A percentile compares a stretch with the other conserved stretches of the same genome.
phyloP scores from a whole-genome alignment of 2,113 vertebrate species.

The Cranoglanis bouderius region DNA sequence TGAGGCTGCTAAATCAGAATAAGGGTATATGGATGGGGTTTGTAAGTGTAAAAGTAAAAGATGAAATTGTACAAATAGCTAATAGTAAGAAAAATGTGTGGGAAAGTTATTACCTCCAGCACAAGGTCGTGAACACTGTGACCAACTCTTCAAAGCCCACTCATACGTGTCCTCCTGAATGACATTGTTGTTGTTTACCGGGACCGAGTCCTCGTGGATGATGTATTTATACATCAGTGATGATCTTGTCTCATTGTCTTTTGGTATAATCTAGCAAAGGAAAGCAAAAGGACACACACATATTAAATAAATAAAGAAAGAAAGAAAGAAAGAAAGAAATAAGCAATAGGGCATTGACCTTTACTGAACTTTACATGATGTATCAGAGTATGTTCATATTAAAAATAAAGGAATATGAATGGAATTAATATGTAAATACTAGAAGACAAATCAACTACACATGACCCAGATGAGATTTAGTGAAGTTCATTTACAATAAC shows the following conservation, averaged over 20 bases:
- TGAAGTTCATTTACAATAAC: conserved; percentile 26
- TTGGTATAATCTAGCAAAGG: conserved; percentile 83
- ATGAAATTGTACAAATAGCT: neutral
- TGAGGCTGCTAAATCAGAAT: neutral
- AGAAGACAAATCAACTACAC: conserved; percentile 27
- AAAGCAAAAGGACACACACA: neutral
- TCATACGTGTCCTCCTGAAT: conserved; percentile 92
- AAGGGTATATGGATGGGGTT: neutral
- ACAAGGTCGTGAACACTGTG: conserved; percentile 90
- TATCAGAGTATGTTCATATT: conserved; percentile 23
- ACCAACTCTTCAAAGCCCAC: conserved; percentile 98
- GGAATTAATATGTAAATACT: neutral
- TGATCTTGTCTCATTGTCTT: conserved; percentile 88
- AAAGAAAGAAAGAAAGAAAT: neutral
- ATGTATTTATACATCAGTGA: conserved; percentile 94
- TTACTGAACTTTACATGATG: neutral
- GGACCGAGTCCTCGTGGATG: conserved; percentile 93
- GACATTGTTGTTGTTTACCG: conserved; percentile 93
- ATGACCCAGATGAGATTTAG: neutral
- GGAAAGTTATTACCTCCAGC: conserved; percentile 81
- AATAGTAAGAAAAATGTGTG: neutral
- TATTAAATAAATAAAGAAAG: no score
- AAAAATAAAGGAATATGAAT: neutral
- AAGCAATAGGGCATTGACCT: neutral
- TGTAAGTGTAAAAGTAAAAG: neutral